These are phyloP conservation scores for Notospermus geniculatus DNA, from an alignment of 1,140 invertebrate species.

Conservation along the genomic window DNA sequence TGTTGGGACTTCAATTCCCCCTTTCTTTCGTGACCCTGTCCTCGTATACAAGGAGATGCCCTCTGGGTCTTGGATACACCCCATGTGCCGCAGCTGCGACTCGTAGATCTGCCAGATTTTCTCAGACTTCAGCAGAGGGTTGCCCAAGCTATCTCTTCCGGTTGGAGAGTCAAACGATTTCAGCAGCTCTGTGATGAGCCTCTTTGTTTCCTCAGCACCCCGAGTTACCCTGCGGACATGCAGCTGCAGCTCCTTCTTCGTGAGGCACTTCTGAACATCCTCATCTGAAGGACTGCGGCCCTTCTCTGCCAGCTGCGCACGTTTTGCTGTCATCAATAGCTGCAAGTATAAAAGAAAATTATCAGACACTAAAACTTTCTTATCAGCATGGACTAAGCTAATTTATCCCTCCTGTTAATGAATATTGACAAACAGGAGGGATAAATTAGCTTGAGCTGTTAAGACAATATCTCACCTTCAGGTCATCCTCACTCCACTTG, in stretches of 20 bases:
- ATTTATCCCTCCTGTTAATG: too few species aligned
- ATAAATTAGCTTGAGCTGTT: too few species aligned
- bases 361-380: too few species aligned
- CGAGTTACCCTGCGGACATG: conserved; percentile 30
- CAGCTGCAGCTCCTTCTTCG: conserved; percentile 18
- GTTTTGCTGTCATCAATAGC: conserved; percentile 26
- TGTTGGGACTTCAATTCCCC: conserved; percentile 1
- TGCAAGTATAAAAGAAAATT: background rate
- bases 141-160: conserved; percentile 28
- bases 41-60: conserved; percentile 27
- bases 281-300: conserved; percentile 17
- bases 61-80: conserved; percentile 33
- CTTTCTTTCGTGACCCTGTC: conserved; percentile 23
- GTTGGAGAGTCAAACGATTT: conserved; percentile 15
- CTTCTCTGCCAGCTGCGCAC: conserved; percentile 14
- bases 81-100: conserved; percentile 25
- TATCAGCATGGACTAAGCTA: too few species aligned
- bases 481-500: conserved; percentile 22
- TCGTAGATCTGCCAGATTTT: conserved; percentile 25
- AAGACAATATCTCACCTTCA: too few species aligned
- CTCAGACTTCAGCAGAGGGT: conserved; percentile 23
- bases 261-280: conserved; percentile 16
- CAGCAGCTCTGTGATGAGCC: conserved; percentile 20
- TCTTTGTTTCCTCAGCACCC: conserved; percentile 19
- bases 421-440: too few species aligned